Evolutionary conservation across 2,113 vertebrate species (phyloP).

Genomic region (Nerophis lumbriciformis): DNA sequence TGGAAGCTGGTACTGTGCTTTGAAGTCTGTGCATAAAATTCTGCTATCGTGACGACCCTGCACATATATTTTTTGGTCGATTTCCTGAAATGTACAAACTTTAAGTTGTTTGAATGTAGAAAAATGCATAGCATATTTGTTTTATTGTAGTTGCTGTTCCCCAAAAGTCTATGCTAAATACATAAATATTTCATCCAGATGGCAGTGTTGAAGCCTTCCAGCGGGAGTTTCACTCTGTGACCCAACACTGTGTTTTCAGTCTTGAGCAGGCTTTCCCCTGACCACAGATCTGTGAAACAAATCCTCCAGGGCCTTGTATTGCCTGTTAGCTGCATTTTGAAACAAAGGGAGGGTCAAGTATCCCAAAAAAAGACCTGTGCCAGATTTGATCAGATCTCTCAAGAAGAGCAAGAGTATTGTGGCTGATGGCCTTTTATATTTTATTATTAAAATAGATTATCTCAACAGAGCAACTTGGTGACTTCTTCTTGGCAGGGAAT

Average conservation of each 20-base stretch:
- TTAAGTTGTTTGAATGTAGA: too few relatives aligned
- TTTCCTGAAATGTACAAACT: too few relatives aligned
- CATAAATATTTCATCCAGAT: too few relatives aligned
- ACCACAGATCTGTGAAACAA: slow-evolving; percentile 32
- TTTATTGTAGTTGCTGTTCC: too few relatives aligned
- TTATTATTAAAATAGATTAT: slow-evolving; percentile 1
- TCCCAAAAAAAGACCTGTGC: slow-evolving; percentile 25
- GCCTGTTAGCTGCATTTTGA: slow-evolving; percentile 16
- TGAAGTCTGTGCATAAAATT: too few relatives aligned
- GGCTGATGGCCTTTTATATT: not conserved
- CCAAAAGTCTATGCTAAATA: too few relatives aligned
- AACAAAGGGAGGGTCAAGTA: slow-evolving; percentile 34
- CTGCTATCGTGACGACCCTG: too few relatives aligned
- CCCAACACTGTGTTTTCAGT: slow-evolving; percentile 10
- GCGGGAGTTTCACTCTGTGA: slow-evolving; percentile 3
- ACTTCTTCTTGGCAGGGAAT: slow-evolving; percentile 8
- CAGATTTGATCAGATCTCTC: slow-evolving; percentile 12
- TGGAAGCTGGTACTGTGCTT: too few relatives aligned
- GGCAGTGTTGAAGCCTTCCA: not conserved
- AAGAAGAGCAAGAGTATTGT: slow-evolving; percentile 5
- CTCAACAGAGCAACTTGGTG: slow-evolving; percentile 22
- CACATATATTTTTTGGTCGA: too few relatives aligned
- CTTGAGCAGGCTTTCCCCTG: slow-evolving; percentile 21
- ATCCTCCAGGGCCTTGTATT: slow-evolving; percentile 44
- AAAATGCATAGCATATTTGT: too few relatives aligned